Evolutionary conservation across 1,140 invertebrate species (phyloP), one percentile per base, ranked within the genome.

Genomic region (Scaptomyza montana): DNA sequence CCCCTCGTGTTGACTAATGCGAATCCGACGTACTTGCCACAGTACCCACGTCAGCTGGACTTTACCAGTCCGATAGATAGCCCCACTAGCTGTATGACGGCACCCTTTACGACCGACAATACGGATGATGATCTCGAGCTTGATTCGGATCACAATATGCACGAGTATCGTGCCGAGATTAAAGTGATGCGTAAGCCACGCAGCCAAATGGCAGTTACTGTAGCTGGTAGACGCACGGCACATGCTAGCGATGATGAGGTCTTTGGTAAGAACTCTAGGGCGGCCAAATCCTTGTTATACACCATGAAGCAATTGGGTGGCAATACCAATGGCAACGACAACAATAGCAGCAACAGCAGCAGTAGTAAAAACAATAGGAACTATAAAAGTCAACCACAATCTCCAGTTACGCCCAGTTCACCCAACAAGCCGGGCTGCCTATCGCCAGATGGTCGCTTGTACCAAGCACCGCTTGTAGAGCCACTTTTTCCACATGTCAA

Each of bases 181-280:
- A 93, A 93, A 70, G 94, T 95, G 5, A 95, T 95, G 95, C 92
- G 93, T 12, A 94, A 93, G 3, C 95, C 95, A 0, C 93, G 94
- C 28, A 92, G 93, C 39, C 94, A 95, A 71, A 93, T 94, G 45
- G 95, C 95, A 4, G 94, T 92, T 0, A 77, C 79, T 0, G 82
- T 92, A 39, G 77, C 82, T 5, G 81, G 66, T 0, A 57, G 87
- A 0, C 72, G 82, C 4, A 80, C 80, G 3, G 76, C 74, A 0
- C 86, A 91, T 25, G 75, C 89, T 10, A 89, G 89, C 46, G 91
- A 92, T 21, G 89, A 92, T 46, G 91, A 91, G 59, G 80, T 91
- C 1, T 92, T 85, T 25, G 90, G 90, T 0, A 67, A 80, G 7
- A 91, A 92, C 25, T 92, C 91, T 2, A 62, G 81, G 10, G 91